Conservation (phyloP, 2,113 vertebrate genomes). For the Limnothrissa miodon region DNA sequence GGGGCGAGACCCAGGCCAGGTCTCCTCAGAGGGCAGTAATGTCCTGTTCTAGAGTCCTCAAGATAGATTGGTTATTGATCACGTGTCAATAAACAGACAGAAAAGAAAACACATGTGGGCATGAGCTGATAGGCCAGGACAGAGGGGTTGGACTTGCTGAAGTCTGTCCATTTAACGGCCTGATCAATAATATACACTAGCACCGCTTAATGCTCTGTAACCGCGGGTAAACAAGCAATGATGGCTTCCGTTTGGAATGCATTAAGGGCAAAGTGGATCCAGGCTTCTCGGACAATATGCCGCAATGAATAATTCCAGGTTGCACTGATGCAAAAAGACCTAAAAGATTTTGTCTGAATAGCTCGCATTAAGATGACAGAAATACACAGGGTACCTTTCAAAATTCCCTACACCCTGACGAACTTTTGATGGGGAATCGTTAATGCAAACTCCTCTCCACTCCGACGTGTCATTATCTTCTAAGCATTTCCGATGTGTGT, state of each 20-base stretch:
- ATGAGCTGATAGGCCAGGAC: constrained; percentile 46
- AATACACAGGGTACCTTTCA: not conserved
- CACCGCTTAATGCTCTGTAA: constrained; percentile 2
- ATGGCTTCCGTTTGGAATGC: constrained; percentile 16
- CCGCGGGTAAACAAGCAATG: constrained; percentile 14
- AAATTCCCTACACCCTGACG: not conserved
- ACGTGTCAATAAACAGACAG: constrained; percentile 38
- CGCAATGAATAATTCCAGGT: not conserved
- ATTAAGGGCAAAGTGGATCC: constrained; percentile 1
- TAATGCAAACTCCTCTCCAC: not conserved
- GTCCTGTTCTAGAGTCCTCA: constrained; percentile 46
- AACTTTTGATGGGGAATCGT: not conserved
- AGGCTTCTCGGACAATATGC: not conserved
- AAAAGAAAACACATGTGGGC: constrained; percentile 47
- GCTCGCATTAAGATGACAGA: constrained; percentile 5
- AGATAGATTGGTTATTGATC: constrained; percentile 68
- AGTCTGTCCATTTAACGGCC: constrained; percentile 43
- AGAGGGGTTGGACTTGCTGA: constrained; percentile 34
- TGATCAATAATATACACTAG: constrained; percentile 50
- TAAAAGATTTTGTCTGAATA: not conserved
- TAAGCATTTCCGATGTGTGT: constrained; percentile 8
- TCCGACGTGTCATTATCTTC: not conserved
- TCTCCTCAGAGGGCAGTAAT: constrained; percentile 37
- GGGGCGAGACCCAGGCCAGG: not conserved
- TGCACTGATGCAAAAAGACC: not conserved